Base-by-base conservation (phyloP, 2,888 invertebrate genomes). In the Labia minor region DNA sequence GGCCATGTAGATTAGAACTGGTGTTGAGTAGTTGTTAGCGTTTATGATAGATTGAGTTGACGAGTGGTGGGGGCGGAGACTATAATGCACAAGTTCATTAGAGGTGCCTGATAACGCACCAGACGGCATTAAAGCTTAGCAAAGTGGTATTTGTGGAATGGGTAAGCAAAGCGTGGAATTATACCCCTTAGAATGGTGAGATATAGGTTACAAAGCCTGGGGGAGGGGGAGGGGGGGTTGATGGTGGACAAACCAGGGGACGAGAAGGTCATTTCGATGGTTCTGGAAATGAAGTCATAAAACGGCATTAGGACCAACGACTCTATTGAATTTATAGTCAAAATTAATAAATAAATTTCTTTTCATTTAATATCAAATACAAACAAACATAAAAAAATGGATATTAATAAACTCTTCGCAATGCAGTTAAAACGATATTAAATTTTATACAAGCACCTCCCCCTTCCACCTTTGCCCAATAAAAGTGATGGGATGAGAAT, bases 1-100 rank as follows among this genome's bases (percentile, higher is more conserved):
- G 26, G 26, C 4, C 4, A 26, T 26, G 26, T 26, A 26, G 26
- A 26, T 26, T 26, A 26, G 26, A 26, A 26, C 26, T 49, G 49
- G 49, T 49, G 49, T 49, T 49, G 49, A 49, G 49, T 49, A 49
- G 49, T 49, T 49, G 49, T 49, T 49, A 49, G 49, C 49, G 49
- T 49, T 49, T 49, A 49, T 49, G 49, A 49, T 49, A 49, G 49
- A 49, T 49, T 49, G 49, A 49, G 49, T 49, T 49, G 49, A 49
- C 49, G 49, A 49, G 49, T 49, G 49, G 4, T 14, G 49, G 49
- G 49, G 49, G 16, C n/a, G 49, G 49, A 49, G 49, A 49, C 49
- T 49, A 49, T 49, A 49, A 49, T 49, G 49, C 49, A 49, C 49
- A 14, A 49, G 49, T 49, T 49, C 49, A 49, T 49, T 49, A 49